These are phyloP conservation scores for Psittacula cyanocephala DNA, from an alignment of 2,113 vertebrate genomes.

Conservation along the genomic window DNA sequence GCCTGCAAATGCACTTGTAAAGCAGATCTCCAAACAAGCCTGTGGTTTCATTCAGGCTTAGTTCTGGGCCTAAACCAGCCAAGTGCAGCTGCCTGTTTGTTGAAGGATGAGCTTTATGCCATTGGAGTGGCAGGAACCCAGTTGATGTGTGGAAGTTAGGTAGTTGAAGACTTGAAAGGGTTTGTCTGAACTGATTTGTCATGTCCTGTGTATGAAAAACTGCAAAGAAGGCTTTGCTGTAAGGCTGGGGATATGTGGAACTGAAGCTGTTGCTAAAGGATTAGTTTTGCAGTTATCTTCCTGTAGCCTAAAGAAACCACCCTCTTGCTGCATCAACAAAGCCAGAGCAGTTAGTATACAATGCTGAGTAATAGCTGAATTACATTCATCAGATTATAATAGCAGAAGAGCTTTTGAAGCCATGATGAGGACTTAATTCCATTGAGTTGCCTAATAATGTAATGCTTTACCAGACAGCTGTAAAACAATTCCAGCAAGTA, in stretches of 20 bases:
- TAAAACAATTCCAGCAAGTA: neutral
- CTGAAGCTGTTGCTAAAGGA: neutral
- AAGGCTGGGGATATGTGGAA: neutral
- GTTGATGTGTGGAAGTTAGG: neutral
- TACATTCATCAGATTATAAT: neutral
- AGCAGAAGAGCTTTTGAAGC: neutral
- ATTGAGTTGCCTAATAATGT: neutral
- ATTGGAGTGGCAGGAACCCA: neutral
- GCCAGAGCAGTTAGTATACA: neutral
- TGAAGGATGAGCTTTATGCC: neutral
- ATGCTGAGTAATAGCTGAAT: neutral
- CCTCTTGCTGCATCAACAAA: neutral
- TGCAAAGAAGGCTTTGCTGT: neutral
- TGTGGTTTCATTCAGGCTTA: neutral
- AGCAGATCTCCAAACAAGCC: neutral
- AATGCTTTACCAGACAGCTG: neutral
- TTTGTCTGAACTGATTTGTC: neutral
- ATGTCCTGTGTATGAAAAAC: accelerated
- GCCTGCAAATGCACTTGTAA: neutral
- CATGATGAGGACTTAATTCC: neutral
- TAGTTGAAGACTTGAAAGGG: neutral
- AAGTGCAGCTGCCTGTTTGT: neutral
- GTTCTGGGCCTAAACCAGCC: neutral
- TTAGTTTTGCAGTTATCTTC: neutral
- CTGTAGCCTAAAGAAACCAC: neutral